phyloP scores from a whole-genome alignment of 2,797 vertebrate genomes.

The Aphelocoma californica region DNA sequence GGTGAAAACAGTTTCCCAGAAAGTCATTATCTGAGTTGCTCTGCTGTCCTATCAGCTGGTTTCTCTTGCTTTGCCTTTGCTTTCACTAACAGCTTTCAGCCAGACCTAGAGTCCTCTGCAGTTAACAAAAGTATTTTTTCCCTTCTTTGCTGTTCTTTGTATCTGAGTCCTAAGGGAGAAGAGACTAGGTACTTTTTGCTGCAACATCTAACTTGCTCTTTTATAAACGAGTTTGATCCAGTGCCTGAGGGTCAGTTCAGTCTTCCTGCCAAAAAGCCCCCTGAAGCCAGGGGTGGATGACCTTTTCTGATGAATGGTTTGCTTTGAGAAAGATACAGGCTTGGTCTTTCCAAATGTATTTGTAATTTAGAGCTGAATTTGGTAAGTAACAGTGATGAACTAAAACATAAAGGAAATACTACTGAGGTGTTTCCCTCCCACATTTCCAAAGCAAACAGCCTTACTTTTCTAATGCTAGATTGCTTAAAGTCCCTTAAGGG shows the following conservation, averaged over 20 bases:
- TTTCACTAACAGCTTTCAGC: background rate
- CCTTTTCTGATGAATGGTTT: background rate
- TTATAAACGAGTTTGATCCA: background rate
- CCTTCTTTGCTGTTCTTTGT: background rate
- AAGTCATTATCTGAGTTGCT: background rate
- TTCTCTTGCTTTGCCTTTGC: background rate
- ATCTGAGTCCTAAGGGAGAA: background rate
- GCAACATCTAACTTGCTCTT: background rate
- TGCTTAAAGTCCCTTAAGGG: background rate
- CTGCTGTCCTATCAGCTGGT: background rate
- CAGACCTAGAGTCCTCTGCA: background rate
- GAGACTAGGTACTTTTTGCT: background rate
- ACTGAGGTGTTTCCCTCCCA: background rate
- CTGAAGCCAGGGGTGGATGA: background rate
- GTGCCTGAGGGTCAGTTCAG: background rate
- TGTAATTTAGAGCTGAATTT: background rate
- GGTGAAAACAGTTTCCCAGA: background rate
- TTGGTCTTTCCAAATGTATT: background rate
- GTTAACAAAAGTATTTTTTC: background rate
- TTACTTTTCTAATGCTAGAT: background rate
- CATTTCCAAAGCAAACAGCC: background rate
- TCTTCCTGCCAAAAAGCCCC: background rate
- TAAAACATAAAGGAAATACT: background rate
- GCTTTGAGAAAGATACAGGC: background rate
- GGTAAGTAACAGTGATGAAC: background rate